Base-by-base conservation (phyloP, 2,888 invertebrate genomes). In the Spicauda simplicius region DNA sequence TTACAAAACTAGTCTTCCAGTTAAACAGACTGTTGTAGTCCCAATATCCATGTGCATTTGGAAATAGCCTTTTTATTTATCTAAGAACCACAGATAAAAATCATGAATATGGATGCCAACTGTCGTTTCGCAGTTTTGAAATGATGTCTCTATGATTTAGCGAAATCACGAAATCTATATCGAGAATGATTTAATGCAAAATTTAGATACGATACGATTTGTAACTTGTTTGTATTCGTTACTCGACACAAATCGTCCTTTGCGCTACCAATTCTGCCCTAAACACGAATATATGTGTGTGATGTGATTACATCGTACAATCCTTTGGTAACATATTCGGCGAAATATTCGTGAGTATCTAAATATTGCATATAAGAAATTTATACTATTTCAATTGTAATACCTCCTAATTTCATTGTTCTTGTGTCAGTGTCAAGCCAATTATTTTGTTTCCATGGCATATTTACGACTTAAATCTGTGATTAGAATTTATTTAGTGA, bases 1-100 rank as follows among this genome's bases (percentile, higher is more conserved):
- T 70, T 76, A 81, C 72, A 77, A 76, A 76, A 78, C 83, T 84
- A 85, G 90, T 91, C 91, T 91, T 91, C 91, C 91, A 88, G 85
- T 84, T 80, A 81, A 80, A 61, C 73, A 48, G 75, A 74, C 75
- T 77, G 72, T 76, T 63, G 69, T 63, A 76, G 76, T 80, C 76
- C 76, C 78, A 73, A 75, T 55, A 58, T 79, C 73, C 25, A 25
- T 79, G 79, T 85, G 78, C 77, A 79, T 81, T 80, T 82, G 74
- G 74, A 76, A 74, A 76, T 5, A 79, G 77, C 77, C 76, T 74
- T 75, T 54, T 53, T 61, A 61, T 18, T 11, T 3, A 41, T 14
- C 41, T 14, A 3, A 14, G 5, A 41, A 41, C 12, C 41, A 41
- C 41, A 41, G 41, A 41, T 41, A 14, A 14, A 41, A 41, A 41